Evolutionary conservation across 2,888 invertebrate species (phyloP).

Genomic region (Drosophila mercatorum): DNA sequence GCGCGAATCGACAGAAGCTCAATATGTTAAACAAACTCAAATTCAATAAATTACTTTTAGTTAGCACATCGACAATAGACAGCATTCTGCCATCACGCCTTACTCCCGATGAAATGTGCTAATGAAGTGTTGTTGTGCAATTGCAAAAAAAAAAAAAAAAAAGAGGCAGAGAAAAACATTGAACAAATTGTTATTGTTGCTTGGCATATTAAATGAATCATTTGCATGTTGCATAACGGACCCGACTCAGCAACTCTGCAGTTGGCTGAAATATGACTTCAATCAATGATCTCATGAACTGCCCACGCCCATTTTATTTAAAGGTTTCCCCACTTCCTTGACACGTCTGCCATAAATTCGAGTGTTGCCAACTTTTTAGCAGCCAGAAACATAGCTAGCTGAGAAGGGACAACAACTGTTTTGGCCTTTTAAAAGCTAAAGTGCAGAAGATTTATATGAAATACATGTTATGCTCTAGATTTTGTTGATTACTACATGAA

Average conservation of each 20-base stretch:
- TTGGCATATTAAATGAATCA: conserved; percentile 54
- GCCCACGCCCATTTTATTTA: conserved; percentile 56
- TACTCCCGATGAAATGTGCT: conserved; percentile 41
- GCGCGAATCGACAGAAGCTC: conserved; percentile 50
- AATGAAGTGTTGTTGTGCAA: conserved; percentile 54
- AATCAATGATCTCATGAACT: conserved; percentile 55
- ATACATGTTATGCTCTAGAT: neutral
- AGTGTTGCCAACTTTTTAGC: conserved; percentile 2
- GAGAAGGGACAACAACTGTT: neutral
- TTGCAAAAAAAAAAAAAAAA: conserved; percentile 29
- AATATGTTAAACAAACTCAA: conserved; percentile 45
- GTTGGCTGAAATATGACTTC: conserved; percentile 62
- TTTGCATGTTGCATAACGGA: conserved; percentile 60
- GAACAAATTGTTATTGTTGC: conserved; percentile 35
- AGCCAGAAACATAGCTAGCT: neutral
- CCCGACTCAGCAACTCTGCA: conserved; percentile 12
- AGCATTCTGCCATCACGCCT: conserved; percentile 19
- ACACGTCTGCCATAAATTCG: neutral
- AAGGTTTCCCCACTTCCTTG: conserved; percentile 20
- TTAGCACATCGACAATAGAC: conserved; percentile 45
- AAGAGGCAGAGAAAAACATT: conserved; percentile 14
- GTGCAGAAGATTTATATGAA: neutral
- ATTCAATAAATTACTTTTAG: conserved; percentile 66
- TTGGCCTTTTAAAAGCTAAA: conserved; percentile 5
- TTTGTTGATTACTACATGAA: neutral